Conservation (phyloP, 2,113 vertebrate genomes). For the Elaphurus davidianus region DNA sequence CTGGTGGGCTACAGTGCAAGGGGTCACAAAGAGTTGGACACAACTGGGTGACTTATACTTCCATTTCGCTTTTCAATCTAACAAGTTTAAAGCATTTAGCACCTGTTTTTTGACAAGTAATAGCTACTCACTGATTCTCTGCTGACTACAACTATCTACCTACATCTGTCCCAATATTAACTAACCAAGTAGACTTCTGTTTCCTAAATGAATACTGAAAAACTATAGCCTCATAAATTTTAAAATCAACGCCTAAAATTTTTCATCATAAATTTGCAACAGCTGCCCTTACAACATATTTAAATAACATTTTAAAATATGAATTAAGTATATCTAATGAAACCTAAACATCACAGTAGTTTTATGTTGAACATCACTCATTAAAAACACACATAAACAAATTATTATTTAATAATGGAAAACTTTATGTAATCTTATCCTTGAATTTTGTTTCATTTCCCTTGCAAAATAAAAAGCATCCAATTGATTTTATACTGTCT, state of each 20-base stretch:
- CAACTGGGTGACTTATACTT: background rate
- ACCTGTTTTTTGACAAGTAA: background rate
- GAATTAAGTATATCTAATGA: background rate
- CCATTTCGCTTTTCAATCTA: background rate
- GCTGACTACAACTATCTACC: background rate
- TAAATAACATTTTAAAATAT: background rate
- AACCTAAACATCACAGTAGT: background rate
- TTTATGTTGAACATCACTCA: background rate
- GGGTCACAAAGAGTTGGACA: background rate
- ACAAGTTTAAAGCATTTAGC: background rate
- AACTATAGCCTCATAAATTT: background rate
- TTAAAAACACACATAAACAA: background rate
- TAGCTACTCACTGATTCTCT: background rate
- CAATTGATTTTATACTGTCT: background rate
- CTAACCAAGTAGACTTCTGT: background rate
- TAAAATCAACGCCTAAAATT: background rate
- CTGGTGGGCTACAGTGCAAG: background rate
- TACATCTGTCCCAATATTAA: background rate
- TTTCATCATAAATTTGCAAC: background rate
- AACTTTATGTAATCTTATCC: background rate
- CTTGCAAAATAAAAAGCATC: background rate
- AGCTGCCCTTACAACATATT: background rate
- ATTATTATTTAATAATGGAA: background rate
- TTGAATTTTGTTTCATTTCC: background rate
- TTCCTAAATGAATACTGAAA: background rate